These are phyloP conservation scores for Tarsius wallacei DNA, from an alignment of 2,797 vertebrate genomes.

Conservation along the genomic window DNA sequence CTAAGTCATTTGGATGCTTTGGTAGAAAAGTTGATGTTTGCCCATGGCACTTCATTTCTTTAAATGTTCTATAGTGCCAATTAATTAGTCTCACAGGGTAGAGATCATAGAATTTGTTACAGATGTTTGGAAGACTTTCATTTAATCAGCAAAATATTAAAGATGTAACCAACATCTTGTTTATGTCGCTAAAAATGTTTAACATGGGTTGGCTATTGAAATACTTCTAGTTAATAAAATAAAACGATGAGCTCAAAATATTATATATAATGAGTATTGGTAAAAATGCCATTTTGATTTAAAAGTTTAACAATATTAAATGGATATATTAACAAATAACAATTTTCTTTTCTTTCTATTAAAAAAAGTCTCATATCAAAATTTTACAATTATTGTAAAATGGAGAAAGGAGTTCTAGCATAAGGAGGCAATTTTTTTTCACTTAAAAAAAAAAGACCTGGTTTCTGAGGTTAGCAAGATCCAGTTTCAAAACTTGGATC, in stretches of 20 bases:
- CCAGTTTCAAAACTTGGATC: conserved; percentile 3
- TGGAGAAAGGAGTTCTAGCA: neutral
- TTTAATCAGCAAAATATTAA: conserved; percentile 70
- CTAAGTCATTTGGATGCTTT: conserved; percentile 61
- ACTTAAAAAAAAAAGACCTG: neutral
- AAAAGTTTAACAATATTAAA: conserved; percentile 84
- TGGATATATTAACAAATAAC: neutral
- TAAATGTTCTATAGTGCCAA: conserved; percentile 64
- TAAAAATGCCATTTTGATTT: conserved; percentile 78
- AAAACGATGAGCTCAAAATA: conserved; percentile 68
- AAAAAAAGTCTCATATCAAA: neutral
- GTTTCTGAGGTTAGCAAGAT: neutral
- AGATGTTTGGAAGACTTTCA: conserved; percentile 59
- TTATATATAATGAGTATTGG: conserved; percentile 70
- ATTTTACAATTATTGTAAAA: conserved; percentile 34
- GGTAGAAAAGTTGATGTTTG: conserved; percentile 59
- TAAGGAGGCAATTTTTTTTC: neutral
- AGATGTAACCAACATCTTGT: conserved; percentile 57
- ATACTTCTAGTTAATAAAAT: conserved; percentile 79
- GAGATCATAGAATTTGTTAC: conserved; percentile 49
- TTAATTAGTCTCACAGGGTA: conserved; percentile 67
- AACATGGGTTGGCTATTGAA: conserved; percentile 62
- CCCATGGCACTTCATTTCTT: conserved; percentile 71
- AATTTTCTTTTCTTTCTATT: neutral
- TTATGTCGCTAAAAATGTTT: conserved; percentile 75